A percentile compares a stretch with the other conserved stretches of the same genome.
Evolutionary conservation across 2,888 invertebrate species (phyloP).

Genomic region (Odontocerum albicorne): DNA sequence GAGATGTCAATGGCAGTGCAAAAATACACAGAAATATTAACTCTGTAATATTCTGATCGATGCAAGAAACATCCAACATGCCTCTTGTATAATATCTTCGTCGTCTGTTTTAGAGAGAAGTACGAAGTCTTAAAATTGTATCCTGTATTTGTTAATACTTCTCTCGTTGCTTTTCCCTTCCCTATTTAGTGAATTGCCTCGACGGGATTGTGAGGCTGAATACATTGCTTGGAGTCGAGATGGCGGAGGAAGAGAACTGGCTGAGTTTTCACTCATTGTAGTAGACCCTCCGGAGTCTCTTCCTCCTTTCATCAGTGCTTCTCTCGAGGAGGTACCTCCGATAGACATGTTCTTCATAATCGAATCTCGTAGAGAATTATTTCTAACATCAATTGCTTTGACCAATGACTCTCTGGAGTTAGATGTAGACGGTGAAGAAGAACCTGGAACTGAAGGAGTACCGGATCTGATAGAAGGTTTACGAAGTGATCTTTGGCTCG

Average conservation of each 20-base stretch:
- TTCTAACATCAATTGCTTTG: slow-evolving; percentile 39
- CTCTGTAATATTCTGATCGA: too few relatives aligned
- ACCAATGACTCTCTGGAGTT: slow-evolving; percentile 54
- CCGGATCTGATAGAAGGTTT: slow-evolving; percentile 43
- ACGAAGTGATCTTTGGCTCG: slow-evolving; percentile 42
- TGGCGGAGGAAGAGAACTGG: slow-evolving; percentile 62
- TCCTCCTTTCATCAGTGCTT: slow-evolving; percentile 33
- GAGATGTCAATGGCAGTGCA: too few relatives aligned
- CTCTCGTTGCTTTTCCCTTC: slow-evolving; percentile 53
- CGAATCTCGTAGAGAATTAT: slow-evolving; percentile 40
- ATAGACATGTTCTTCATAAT: slow-evolving; percentile 36
- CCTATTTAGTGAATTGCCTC: slow-evolving; percentile 61
- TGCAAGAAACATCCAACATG: too few relatives aligned
- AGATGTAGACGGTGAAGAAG: slow-evolving; percentile 54
- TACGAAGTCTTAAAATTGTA: slow-evolving; percentile 65
- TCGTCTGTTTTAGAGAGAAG: too few relatives aligned
- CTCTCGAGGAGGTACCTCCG: slow-evolving; percentile 34
- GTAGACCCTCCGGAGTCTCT: slow-evolving; percentile 53
- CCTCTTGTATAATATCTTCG: too few relatives aligned
- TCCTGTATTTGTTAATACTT: slow-evolving; percentile 69
- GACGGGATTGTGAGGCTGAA: slow-evolving; percentile 51
- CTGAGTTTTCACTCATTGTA: slow-evolving; percentile 58
- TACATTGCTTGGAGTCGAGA: slow-evolving; percentile 64
- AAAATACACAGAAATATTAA: too few relatives aligned
- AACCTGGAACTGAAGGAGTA: slow-evolving; percentile 52